Percentiles rank a stretch among this genome's conserved stretches.
These are phyloP conservation scores for Sebastes hubbsi DNA, from an alignment of 2,797 vertebrate species.

Conservation along the genomic window DNA sequence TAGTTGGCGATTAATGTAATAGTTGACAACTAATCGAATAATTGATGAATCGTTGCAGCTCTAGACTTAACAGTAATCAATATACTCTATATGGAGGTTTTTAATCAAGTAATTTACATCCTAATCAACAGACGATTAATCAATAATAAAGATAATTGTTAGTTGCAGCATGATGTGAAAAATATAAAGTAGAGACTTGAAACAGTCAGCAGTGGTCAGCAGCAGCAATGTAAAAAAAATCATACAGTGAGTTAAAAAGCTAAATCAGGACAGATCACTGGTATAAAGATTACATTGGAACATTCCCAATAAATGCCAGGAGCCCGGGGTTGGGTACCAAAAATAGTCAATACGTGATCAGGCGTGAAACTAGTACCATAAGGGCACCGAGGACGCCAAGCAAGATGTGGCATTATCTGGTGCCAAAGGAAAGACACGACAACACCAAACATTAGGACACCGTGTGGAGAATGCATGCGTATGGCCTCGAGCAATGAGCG, in stretches of 20 bases:
- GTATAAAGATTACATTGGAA: not conserved
- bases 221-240: not conserved
- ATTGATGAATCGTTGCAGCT: too few species aligned
- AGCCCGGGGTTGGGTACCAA: slow-evolving; percentile 17
- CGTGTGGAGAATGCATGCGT: slow-evolving; percentile 23
- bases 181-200: not conserved
- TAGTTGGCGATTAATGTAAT: fast-evolving
- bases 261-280: not conserved
- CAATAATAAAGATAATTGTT: not conserved
- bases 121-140: not conserved
- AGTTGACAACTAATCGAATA: too few species aligned
- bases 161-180: not conserved
- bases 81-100: not conserved
- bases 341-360: slow-evolving; percentile 31
- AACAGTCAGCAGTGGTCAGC: not conserved
- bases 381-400: slow-evolving; percentile 38
- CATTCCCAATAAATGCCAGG: not conserved
- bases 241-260: not conserved
- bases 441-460: slow-evolving; percentile 5
- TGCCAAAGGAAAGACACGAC: slow-evolving; percentile 23
- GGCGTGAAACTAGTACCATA: slow-evolving; percentile 49
- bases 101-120: not conserved
- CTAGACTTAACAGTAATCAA: not conserved
- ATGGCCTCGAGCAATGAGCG: slow-evolving; percentile 12
- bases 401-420: not conserved